Conservation (phyloP, 2,797 vertebrate genomes). For the Antrozous pallidus region DNA sequence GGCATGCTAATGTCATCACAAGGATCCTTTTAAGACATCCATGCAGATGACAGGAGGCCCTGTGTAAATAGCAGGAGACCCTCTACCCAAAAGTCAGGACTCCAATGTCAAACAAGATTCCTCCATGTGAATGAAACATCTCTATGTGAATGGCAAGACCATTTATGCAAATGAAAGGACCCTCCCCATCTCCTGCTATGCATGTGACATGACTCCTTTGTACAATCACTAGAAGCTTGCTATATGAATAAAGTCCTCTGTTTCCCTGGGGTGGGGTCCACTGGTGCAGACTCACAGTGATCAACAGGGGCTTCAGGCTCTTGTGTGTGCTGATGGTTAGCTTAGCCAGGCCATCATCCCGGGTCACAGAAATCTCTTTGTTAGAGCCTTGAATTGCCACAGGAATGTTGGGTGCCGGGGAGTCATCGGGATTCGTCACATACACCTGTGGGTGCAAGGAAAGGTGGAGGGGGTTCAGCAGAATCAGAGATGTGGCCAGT, state of each 20-base stretch:
- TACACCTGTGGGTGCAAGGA: slow-evolving; percentile 78
- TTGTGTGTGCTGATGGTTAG: slow-evolving; percentile 83
- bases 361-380: slow-evolving; percentile 66
- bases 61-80: neutral
- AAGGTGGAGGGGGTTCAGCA: neutral
- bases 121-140: neutral
- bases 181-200: too few species aligned
- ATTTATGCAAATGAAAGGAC: neutral
- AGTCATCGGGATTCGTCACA: slow-evolving; percentile 87
- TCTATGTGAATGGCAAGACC: neutral
- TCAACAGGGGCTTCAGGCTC: neutral
- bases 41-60: neutral
- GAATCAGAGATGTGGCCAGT: fast-evolving
- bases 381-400: slow-evolving; percentile 69
- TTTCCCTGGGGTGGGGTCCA: neutral
- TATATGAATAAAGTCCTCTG: neutral
- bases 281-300: slow-evolving; percentile 74
- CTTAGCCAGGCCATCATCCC: slow-evolving; percentile 82
- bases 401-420: slow-evolving; percentile 76
- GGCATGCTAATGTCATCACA: neutral
- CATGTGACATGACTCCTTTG: neutral
- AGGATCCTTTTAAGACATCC: neutral
- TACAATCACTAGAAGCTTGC: neutral
- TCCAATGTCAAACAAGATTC: neutral
- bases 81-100: neutral